These are phyloP conservation scores for Conomelus anceps DNA, from an alignment of 2,888 invertebrate species.

Conservation along the genomic window DNA sequence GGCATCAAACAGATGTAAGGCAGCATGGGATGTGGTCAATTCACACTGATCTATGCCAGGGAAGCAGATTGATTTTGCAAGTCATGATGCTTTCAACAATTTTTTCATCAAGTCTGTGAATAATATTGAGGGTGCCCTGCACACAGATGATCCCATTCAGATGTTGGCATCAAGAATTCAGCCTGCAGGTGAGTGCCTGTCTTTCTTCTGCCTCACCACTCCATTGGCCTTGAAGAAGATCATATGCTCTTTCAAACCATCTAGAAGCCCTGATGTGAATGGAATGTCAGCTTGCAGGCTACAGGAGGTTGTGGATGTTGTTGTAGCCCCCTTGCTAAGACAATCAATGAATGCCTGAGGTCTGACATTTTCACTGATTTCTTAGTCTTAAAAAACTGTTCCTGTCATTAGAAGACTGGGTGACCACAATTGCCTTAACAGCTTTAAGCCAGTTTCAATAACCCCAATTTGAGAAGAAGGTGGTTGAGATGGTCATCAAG, in stretches of 20 bases:
- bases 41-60: too few relatives aligned
- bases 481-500: not conserved
- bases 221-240: not conserved
- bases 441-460: not conserved
- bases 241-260: not conserved
- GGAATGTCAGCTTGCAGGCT: not conserved
- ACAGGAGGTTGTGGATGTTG: not conserved
- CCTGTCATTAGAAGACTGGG: not conserved
- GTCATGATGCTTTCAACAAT: not conserved
- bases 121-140: not conserved
- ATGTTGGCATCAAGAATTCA: not conserved
- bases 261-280: conserved; percentile 2
- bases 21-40: too few relatives aligned
- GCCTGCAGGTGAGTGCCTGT: not conserved
- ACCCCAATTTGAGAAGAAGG: not conserved
- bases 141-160: not conserved
- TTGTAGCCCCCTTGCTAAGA: not conserved
- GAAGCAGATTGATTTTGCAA: too few relatives aligned
- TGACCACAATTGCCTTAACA: not conserved
- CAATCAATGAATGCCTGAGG: too few relatives aligned
- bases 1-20: too few relatives aligned
- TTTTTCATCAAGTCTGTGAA: conserved; percentile 1
- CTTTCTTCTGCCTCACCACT: not conserved
- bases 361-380: too few relatives aligned
- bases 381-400: not conserved